Evolutionary conservation across 2,113 vertebrate genomes (phyloP).

Genomic region (Alectura lathami): DNA sequence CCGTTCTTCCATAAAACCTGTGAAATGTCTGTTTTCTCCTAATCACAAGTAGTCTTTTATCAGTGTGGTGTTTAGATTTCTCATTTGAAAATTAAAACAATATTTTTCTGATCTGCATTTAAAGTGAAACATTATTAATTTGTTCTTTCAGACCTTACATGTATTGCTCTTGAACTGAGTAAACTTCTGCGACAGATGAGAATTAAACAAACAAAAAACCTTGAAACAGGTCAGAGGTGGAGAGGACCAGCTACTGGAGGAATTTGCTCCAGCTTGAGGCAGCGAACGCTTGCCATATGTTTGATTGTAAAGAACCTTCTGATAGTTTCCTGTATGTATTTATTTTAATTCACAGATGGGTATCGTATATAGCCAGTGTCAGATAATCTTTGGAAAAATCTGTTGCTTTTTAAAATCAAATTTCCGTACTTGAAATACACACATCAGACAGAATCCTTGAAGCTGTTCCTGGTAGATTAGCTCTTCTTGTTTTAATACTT

Average conservation of each 20-base stretch:
- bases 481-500: constrained; percentile 31
- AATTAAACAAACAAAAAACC: background rate
- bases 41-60: background rate
- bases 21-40: background rate
- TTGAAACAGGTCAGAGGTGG: constrained; percentile 40
- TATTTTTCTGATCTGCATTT: constrained; percentile 4
- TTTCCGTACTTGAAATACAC: constrained; percentile 61
- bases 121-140: constrained; percentile 30
- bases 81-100: background rate
- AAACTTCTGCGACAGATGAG: constrained; percentile 44
- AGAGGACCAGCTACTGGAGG: constrained; percentile 41
- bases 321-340: constrained; percentile 66
- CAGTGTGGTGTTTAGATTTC: constrained; percentile 14
- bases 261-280: constrained; percentile 32
- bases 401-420: constrained; percentile 71
- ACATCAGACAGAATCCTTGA: constrained; percentile 20
- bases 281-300: constrained; percentile 58
- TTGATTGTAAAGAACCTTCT: constrained; percentile 76
- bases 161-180: background rate
- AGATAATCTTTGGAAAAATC: constrained; percentile 63
- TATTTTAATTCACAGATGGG: constrained; percentile 71
- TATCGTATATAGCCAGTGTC: constrained; percentile 55
- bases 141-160: constrained; percentile 14
- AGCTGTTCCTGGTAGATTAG: background rate
- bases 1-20: background rate